Base-by-base conservation (phyloP, 2,113 vertebrate species). In the Elephantulus edwardii region DNA sequence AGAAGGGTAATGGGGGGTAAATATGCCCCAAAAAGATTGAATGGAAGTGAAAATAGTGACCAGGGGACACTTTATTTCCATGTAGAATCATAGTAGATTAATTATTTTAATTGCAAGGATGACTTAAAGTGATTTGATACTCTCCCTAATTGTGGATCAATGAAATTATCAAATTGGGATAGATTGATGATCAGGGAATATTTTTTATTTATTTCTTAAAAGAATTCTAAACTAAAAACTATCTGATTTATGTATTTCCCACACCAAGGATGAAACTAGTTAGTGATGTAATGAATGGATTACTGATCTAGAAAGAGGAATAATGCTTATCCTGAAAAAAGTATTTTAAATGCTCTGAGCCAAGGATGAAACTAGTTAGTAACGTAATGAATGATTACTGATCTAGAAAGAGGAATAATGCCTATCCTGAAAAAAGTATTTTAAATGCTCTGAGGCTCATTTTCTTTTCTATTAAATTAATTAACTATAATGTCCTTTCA, bases 171-270 rank as follows among this genome's bases (percentile, higher is more conserved):
- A 86, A 46, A 52, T 50, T 38, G 28, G 33, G 28, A 52, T 30
- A 60, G 71, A 46, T 78, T 52, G 28, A 52, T 35, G 58, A 91
- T 60, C 38, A 68, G 8, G 62, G 10, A 76, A 48, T 42, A 44
- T 28, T 83, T 74, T 88, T 87, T 24, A 16, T 62, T 81, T 88
- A 80, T 58, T 83, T 91, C n/a, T 46, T 75, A 10, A 86, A 89
- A 82, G 40, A 86, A 70, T 8, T 14, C 38, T 76, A 90, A 91
- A 71, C 58, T 60, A 50, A 85, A 38, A 83, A 17, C 38, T 28
- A 13, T 80, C 62, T 52, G 56, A 52, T 78, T 78, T 48, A 35
- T 6, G 0, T 33, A 70, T 89, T 83, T 60, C 38, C 24, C 44
- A 80, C 62, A n/a, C 83, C 58, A 54, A 40, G 26, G 20, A 1